Percentiles rank a stretch among this genome's conserved stretches.
Conservation (phyloP, 2,888 invertebrate species). For the Hypomecis atomaria region DNA sequence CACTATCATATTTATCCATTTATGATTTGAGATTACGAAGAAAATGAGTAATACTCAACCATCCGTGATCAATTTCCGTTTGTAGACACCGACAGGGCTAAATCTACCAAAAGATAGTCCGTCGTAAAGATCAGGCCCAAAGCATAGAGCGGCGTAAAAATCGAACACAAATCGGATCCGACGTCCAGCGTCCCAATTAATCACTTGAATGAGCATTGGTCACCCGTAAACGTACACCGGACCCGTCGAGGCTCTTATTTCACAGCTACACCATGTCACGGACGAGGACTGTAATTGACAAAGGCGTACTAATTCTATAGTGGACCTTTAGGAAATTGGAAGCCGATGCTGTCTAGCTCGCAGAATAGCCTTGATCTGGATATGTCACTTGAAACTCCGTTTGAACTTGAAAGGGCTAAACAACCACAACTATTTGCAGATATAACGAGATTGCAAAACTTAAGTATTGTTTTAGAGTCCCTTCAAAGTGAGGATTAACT, state of each 20-base stretch:
- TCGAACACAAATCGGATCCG: conserved; percentile 34
- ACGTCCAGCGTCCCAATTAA: conserved; percentile 36
- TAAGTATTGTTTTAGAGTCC: conserved; percentile 7
- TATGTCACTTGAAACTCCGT: not conserved
- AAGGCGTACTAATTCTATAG: conserved; percentile 20
- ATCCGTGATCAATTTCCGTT: conserved; percentile 12
- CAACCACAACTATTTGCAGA: conserved; percentile 9
- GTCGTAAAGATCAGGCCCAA: conserved; percentile 21
- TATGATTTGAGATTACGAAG: not conserved
- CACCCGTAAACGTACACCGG: conserved; percentile 45
- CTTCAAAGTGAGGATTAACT: conserved; percentile 2
- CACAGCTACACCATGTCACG: conserved; percentile 22
- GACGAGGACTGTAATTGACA: conserved; percentile 19
- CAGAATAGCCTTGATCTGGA: not conserved
- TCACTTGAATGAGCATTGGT: conserved; percentile 49
- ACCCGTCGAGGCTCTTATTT: conserved; percentile 41
- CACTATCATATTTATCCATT: conserved; percentile 1
- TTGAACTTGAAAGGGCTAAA: conserved; percentile 4
- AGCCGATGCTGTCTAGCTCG: not conserved
- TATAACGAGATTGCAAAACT: conserved; percentile 13
- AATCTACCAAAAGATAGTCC: conserved; percentile 16
- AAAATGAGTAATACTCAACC: conserved; percentile 10
- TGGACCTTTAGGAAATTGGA: conserved; percentile 6
- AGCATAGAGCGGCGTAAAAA: conserved; percentile 27
- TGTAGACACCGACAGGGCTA: not conserved